Percentiles rank a stretch among this genome's conserved stretches.
These are phyloP conservation scores for Loxodonta africana DNA, from an alignment of 2,113 vertebrate genomes.

Conservation along the genomic window DNA sequence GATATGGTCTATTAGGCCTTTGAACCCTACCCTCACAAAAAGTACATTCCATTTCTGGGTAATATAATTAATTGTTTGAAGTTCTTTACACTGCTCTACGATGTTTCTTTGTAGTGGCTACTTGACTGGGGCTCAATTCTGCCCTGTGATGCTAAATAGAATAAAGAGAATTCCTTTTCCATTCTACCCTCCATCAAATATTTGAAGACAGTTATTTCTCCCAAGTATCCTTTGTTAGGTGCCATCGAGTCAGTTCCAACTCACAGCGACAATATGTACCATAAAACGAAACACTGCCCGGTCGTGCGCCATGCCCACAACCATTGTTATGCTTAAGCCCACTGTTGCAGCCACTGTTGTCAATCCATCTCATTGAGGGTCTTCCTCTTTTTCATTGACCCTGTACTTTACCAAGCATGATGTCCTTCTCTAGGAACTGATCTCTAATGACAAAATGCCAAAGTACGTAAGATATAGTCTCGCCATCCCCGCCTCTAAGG, in stretches of 20 bases:
- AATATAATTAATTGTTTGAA: neutral
- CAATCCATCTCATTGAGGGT: no score
- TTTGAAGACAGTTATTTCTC: neutral
- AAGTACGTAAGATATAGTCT: no score
- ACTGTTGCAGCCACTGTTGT: no score
- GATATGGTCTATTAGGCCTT: neutral
- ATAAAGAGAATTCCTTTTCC: conserved; percentile 55
- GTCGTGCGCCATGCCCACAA: no score
- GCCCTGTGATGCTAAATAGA: neutral
- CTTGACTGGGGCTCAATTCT: conserved; percentile 7
- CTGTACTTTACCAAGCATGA: no score
- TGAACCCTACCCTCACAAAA: conserved; percentile 13
- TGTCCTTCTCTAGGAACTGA: no score
- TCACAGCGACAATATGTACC: no score
- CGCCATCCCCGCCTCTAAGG: no score
- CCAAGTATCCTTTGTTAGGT: neutral
- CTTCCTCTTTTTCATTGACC: neutral
- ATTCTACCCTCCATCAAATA: neutral
- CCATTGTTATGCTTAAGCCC: no score
- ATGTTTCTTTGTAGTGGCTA: conserved; percentile 19
- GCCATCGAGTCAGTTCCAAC: no score
- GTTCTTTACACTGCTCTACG: neutral
- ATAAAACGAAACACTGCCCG: no score
- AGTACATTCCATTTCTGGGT: neutral
- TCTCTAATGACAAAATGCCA: no score